These are phyloP conservation scores for Rhadina sibilatrix DNA, from an alignment of 2,113 vertebrate species.

Conservation along the genomic window DNA sequence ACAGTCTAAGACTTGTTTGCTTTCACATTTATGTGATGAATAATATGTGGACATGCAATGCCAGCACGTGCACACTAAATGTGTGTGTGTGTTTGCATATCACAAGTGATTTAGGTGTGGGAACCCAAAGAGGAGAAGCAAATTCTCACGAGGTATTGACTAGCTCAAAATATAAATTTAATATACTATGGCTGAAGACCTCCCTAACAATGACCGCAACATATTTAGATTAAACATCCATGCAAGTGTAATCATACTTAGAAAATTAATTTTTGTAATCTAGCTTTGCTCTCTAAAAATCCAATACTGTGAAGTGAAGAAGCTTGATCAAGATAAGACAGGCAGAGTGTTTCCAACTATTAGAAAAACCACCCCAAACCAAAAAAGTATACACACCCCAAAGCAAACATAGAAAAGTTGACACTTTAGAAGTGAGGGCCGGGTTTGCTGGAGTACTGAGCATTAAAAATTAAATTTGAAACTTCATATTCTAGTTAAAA, in stretches of 20 bases:
- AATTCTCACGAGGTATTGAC: background rate
- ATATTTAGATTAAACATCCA: background rate
- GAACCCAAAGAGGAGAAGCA: background rate
- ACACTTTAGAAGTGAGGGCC: background rate
- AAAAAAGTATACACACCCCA: background rate
- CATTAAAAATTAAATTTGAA: background rate
- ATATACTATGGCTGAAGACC: background rate
- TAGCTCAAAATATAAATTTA: background rate
- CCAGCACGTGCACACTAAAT: background rate
- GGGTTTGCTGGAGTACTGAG: background rate
- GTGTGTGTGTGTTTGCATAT: background rate
- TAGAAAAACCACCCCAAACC: background rate
- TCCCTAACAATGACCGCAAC: background rate
- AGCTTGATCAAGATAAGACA: background rate
- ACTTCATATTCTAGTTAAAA: background rate
- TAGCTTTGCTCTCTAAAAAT: background rate
- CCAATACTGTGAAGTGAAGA: background rate
- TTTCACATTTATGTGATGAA: background rate
- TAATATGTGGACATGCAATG: background rate
- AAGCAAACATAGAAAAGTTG: background rate
- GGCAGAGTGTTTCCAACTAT: background rate
- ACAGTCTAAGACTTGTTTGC: background rate
- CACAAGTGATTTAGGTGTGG: background rate
- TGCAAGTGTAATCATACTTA: background rate
- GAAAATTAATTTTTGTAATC: background rate